Evolutionary conservation across 1,140 invertebrate genomes (phyloP).

Genomic region (Bombus polaris): DNA sequence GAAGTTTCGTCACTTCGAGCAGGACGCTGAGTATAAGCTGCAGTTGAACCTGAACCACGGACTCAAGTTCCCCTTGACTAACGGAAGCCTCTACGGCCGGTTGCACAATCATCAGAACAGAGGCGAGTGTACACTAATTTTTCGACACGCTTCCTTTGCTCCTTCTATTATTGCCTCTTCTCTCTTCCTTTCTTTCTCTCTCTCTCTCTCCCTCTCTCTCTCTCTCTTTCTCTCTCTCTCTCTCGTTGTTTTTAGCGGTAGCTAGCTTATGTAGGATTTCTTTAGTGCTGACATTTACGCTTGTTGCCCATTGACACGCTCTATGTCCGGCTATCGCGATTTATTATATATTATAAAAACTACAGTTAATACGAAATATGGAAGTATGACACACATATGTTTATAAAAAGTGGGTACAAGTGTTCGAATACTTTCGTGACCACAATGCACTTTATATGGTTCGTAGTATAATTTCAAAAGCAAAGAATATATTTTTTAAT

Average conservation of each 20-base stretch:
- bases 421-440: too few relatives aligned
- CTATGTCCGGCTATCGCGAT: neutral
- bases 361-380: too few relatives aligned
- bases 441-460: too few relatives aligned
- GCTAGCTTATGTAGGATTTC: neutral
- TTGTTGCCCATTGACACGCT: neutral
- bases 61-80: slow-evolving; percentile 85
- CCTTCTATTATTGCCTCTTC: neutral
- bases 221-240: neutral
- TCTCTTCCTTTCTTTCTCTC: too few relatives aligned
- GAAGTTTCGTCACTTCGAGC: slow-evolving; percentile 84
- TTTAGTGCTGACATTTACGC: neutral
- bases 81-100: slow-evolving; percentile 84
- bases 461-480: too few relatives aligned
- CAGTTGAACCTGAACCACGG: slow-evolving; percentile 80
- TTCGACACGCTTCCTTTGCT: neutral
- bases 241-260: neutral
- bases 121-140: slow-evolving; percentile 62
- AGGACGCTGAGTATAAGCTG: slow-evolving; percentile 77
- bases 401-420: too few relatives aligned
- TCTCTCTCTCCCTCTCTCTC: neutral
- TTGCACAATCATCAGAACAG: slow-evolving; percentile 78
- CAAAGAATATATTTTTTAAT: too few relatives aligned
- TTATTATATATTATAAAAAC: neutral
- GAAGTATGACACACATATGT: too few relatives aligned